Percentiles rank a stretch among this genome's conserved stretches.
Conservation (phyloP, 2,888 invertebrate species). For the Chesias legatella region DNA sequence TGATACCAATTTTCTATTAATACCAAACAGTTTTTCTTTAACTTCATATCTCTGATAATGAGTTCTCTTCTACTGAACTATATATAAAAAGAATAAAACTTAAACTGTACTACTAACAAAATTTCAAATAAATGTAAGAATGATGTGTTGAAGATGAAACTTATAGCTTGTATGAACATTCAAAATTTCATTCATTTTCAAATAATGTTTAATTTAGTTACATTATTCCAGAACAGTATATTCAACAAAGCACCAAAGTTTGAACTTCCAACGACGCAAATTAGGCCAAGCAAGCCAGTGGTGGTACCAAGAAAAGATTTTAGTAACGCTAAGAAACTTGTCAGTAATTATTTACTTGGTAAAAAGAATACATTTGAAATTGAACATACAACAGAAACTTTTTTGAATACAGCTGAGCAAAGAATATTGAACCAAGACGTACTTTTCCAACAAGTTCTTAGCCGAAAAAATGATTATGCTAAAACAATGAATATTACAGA, state of each 20-base stretch:
- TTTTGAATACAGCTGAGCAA: conserved; percentile 35
- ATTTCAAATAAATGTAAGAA: too few species aligned
- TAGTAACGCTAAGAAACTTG: conserved; percentile 41
- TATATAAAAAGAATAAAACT: too few species aligned
- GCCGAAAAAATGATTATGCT: conserved; percentile 22
- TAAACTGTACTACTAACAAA: too few species aligned
- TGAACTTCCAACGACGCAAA: conserved; percentile 28
- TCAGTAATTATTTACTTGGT: conserved; percentile 41
- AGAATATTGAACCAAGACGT: conserved; percentile 33
- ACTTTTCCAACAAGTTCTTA: conserved; percentile 10
- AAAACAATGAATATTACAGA: conserved; percentile 29
- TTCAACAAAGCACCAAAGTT: conserved; percentile 39
- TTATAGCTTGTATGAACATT: too few species aligned
- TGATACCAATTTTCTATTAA: too few species aligned
- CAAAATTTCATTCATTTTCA: too few species aligned
- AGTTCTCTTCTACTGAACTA: too few species aligned
- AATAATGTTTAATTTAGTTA: too few species aligned
- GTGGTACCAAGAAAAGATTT: conserved; percentile 53
- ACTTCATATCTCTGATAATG: too few species aligned
- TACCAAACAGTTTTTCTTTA: too few species aligned
- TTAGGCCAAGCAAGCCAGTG: conserved; percentile 32
- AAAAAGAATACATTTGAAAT: conserved; percentile 13
- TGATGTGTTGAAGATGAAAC: too few species aligned
- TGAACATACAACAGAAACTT: conserved; percentile 24
- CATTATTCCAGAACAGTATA: conserved; percentile 40